Base-by-base conservation (phyloP, 53 echinoderm and acorn worm genomes). In the Actinopyga echinites region DNA sequence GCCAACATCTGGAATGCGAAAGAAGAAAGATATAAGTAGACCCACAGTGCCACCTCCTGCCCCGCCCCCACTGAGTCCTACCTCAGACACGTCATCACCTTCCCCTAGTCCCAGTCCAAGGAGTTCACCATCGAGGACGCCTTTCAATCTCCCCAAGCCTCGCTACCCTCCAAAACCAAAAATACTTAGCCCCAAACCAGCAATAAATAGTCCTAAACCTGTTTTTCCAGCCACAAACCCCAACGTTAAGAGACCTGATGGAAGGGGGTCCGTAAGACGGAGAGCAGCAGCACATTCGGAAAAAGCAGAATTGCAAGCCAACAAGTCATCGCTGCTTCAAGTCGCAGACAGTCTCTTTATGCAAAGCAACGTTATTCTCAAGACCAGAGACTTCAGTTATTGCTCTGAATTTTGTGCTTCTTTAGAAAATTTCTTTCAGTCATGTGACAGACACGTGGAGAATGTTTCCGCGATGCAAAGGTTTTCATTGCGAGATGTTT, bases 31-130 rank as follows among this genome's bases (percentile, higher is more conserved):
- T 64, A 85, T 85, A 54, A 86, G 87, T 3, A 83, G 92, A 29
- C 99, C 99, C 20, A 85, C 90, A 15, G 81, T 85, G 52, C 94
- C 92, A 59, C 99, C 99, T 5, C 99, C 99, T 34, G 92, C 92
- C 23, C 99, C 99, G 20, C 99, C 97, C 25, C 95, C 93, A 5
- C 62, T 66, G 12, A 85, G 87, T 15, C 28, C 26, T 0, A 82
- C 44, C 52, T 79, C 86, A 24, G 86, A 82, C 60, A 75, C 91
- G 0, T 87, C 87, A 8, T 87, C 84, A 12, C 83, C 92, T 2
- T 89, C 89, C 1, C 86, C 95, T 4, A 69, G 84, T 35, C 92
- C 92, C 31, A 88, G 80, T 49, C 90, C 87, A 11, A 78, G 61
- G 63, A 84, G 81, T 67, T 92, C 67, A 43, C 93, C 82, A 21